Percentiles rank a stretch among this genome's conserved stretches.
phyloP scores from a whole-genome alignment of 2,797 vertebrate genomes.

The Lutjanus argentimaculatus region DNA sequence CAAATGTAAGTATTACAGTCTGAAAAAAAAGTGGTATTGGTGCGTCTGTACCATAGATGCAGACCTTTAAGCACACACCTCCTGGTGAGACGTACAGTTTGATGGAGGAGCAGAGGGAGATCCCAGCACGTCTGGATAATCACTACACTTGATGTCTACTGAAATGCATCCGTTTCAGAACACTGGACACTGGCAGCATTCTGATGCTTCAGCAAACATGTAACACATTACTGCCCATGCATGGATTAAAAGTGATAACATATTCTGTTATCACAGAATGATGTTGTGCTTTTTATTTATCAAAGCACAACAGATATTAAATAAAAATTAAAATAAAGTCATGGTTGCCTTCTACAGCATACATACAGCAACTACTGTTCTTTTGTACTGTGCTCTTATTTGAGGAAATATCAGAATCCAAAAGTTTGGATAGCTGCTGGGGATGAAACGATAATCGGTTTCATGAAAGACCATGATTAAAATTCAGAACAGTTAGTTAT shows the following conservation, averaged over 20 bases:
- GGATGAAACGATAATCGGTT: too few relatives aligned
- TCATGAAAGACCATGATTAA: too few relatives aligned
- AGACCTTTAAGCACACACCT: neutral
- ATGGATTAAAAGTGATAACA: constrained; percentile 12
- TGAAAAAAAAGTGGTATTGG: too few relatives aligned
- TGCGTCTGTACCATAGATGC: neutral
- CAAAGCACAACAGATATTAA: too few relatives aligned
- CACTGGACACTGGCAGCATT: constrained; percentile 45
- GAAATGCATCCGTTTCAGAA: constrained; percentile 41
- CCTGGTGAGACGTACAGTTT: constrained; percentile 1
- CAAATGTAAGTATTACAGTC: too few relatives aligned
- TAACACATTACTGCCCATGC: constrained; percentile 33
- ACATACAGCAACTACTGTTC: too few relatives aligned
- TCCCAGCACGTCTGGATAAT: constrained; percentile 5
- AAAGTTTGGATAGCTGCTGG: too few relatives aligned
- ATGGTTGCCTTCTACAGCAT: too few relatives aligned
- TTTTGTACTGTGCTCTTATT: too few relatives aligned
- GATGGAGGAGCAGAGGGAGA: neutral
- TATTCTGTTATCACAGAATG: neutral
- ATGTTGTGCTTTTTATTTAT: neutral
- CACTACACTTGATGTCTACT: constrained; percentile 22
- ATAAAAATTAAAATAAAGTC: too few relatives aligned
- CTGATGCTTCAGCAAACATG: constrained; percentile 39
- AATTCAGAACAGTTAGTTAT: too few relatives aligned
- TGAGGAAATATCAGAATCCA: too few relatives aligned